Base-by-base conservation (phyloP, 1,140 invertebrate species). In the Elymnias hypermnestra region DNA sequence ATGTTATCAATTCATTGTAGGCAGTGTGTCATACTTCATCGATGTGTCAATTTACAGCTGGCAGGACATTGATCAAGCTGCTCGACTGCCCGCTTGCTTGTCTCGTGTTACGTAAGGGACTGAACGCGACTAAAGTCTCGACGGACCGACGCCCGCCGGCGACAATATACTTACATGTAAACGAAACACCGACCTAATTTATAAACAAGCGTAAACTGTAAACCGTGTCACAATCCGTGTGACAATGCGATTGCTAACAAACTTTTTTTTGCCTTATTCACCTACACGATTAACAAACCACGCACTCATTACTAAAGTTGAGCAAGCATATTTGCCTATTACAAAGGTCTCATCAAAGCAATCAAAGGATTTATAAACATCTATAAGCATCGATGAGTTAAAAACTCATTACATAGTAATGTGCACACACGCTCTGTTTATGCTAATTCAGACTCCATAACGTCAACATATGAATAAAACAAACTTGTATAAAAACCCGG, bases 101-200 rank as follows among this genome's bases (percentile, higher is more conserved):
- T 23, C 23, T 35, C 19, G 26, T 51, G 44, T 57, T 57, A 50
- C 50, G 47, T 50, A 61, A 61, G n/a, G 42, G 50, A 36, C 45
- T 15, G 36, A 25, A 44, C 48, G 38, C 51, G n/a, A n/a, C n/a
- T n/a, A n/a, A n/a, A n/a, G 45, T 33, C 37, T 39, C 43, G 29
- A 25, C 31, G 28, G 41, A 42, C 42, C 47, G 61, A 55, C 44
- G 53, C 49, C 54, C 55, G 46, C 47, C 54, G 40, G 42, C 52
- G 41, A 56, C 47, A 44, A 54, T 50, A 46, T 40, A 47, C 35
- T 25, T 25, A 13, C 26, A 52, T 44, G 50, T 48, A 52, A 53
- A 60, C 61, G 53, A 59, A 57, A 60, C 45, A 57, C 48, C 65
- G 62, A 65, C 65, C 62, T 49, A 65, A 68, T 65, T 68, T 65